Conservation (phyloP, 2,888 invertebrate genomes). For the Dysmachus trigonus region DNA sequence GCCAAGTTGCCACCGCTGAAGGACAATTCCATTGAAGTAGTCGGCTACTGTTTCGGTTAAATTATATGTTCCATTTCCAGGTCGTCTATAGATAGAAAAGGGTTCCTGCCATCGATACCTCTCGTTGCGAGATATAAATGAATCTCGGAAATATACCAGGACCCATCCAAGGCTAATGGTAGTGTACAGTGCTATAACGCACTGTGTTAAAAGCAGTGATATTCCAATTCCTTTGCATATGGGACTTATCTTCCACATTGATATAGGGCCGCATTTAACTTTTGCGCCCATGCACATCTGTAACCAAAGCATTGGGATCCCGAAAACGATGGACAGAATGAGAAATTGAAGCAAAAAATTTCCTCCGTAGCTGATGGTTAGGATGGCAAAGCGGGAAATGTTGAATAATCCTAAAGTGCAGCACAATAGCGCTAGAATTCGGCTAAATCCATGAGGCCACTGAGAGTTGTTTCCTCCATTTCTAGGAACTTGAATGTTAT, state of each 20-base stretch:
- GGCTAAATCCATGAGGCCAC: slow-evolving; percentile 79
- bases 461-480: slow-evolving; percentile 58
- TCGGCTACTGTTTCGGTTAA: slow-evolving; percentile 82
- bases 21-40: slow-evolving; percentile 85
- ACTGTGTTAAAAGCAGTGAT: slow-evolving; percentile 80
- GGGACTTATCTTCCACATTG: slow-evolving; percentile 94
- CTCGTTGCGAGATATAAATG: slow-evolving; percentile 82
- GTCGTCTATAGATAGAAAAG: slow-evolving; percentile 74
- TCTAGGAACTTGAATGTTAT: slow-evolving; percentile 48
- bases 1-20: slow-evolving; percentile 67
- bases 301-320: slow-evolving; percentile 84
- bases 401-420: slow-evolving; percentile 90
- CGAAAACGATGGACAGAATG: slow-evolving; percentile 80
- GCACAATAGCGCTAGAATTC: slow-evolving; percentile 82
- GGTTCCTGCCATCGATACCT: slow-evolving; percentile 84
- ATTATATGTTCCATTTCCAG: slow-evolving; percentile 68
- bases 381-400: slow-evolving; percentile 85
- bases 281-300: slow-evolving; percentile 88
- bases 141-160: slow-evolving; percentile 86
- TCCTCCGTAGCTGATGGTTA: slow-evolving; percentile 89
- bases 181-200: slow-evolving; percentile 85
- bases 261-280: slow-evolving; percentile 83
- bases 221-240: slow-evolving; percentile 91
- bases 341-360: slow-evolving; percentile 88
- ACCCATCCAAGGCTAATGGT: slow-evolving; percentile 91